These are phyloP conservation scores for Benthochromis sp. DNA, from an alignment of 2,113 vertebrate genomes.

Conservation along the genomic window DNA sequence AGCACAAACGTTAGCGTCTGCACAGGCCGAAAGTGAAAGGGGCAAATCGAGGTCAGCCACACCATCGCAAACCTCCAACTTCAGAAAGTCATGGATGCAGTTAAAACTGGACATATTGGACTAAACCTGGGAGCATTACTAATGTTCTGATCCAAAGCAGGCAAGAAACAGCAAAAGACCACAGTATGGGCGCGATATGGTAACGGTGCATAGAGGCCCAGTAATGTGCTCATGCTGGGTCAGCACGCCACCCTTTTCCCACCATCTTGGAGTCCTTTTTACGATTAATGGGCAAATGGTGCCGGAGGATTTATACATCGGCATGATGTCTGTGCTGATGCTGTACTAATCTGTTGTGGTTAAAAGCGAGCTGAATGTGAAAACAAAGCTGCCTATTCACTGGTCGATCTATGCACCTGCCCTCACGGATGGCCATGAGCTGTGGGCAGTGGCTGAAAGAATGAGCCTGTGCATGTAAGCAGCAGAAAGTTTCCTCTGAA, in stretches of 20 bases:
- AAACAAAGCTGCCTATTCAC: not conserved
- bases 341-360: not conserved
- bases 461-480: not conserved
- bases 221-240: not conserved
- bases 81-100: not conserved
- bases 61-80: not conserved
- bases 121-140: not conserved
- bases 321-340: not conserved
- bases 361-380: not conserved
- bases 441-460: not conserved
- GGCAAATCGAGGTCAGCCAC: accelerated
- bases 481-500: not conserved
- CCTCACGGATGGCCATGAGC: not conserved
- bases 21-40: not conserved
- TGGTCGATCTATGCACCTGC: not conserved
- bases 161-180: not conserved
- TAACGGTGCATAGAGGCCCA: not conserved
- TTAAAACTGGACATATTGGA: not conserved
- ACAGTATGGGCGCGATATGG: not conserved
- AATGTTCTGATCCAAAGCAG: not conserved
- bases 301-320: not conserved
- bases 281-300: not conserved
- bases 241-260: not conserved
- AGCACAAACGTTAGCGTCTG: accelerated
- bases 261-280: not conserved